These are phyloP conservation scores for Falco peregrinus DNA, from an alignment of 2,797 vertebrate species.

Conservation along the genomic window DNA sequence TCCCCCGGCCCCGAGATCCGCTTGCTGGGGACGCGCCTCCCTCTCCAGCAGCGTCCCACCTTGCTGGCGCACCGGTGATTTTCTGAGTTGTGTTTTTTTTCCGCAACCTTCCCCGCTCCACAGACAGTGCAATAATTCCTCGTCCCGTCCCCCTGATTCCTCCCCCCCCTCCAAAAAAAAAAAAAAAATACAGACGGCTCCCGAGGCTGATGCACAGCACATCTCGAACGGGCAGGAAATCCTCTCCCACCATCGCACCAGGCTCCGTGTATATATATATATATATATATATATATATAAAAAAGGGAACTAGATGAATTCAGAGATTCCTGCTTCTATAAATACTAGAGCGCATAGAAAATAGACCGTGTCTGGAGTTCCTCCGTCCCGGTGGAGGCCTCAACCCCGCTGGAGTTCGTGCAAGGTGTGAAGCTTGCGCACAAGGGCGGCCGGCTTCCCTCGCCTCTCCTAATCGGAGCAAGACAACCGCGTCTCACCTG, in stretches of 20 bases:
- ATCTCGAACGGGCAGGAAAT: background rate
- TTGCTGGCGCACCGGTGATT: background rate
- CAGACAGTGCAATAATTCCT: background rate
- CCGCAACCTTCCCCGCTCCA: background rate
- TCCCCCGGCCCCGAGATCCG: background rate
- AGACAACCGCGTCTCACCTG: background rate
- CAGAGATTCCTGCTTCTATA: slow-evolving; percentile 35
- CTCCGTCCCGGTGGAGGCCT: background rate
- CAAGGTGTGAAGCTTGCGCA: background rate
- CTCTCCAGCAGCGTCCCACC: background rate
- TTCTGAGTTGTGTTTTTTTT: background rate
- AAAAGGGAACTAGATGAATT: background rate
- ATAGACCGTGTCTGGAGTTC: background rate
- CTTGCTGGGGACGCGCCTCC: background rate
- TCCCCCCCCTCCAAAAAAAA: no score
- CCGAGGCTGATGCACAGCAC: background rate
- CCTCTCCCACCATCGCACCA: background rate
- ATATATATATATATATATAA: background rate
- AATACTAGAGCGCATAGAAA: background rate
- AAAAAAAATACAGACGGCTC: background rate
- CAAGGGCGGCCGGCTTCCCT: background rate
- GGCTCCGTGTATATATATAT: background rate
- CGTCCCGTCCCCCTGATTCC: background rate
- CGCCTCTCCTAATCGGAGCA: background rate
- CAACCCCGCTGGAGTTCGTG: background rate